Percentiles rank a stretch among this genome's conserved stretches.
Conservation (phyloP, 2,113 vertebrate genomes). For the Cheilinus undulatus region DNA sequence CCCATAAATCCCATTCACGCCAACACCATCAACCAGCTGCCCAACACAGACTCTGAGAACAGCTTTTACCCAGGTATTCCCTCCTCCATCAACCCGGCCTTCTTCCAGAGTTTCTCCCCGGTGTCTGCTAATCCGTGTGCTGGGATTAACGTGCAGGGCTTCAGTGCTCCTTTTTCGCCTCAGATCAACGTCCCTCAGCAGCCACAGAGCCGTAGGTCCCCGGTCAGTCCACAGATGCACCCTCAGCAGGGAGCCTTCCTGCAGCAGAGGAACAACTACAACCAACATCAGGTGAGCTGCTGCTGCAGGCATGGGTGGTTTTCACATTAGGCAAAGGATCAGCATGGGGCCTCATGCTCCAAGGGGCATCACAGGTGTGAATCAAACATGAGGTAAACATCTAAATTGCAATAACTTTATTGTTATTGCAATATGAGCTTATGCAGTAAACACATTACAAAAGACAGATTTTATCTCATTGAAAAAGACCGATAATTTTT, state of each 20-base stretch:
- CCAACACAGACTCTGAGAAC: slow-evolving; percentile 88
- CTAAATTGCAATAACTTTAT: too few species aligned
- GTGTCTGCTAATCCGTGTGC: slow-evolving; percentile 90
- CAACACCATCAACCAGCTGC: slow-evolving; percentile 86
- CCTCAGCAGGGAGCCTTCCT: slow-evolving; percentile 91
- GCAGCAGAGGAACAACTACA: slow-evolving; percentile 93
- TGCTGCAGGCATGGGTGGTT: too few species aligned
- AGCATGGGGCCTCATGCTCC: too few species aligned
- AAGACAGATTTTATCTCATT: too few species aligned
- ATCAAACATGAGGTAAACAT: too few species aligned
- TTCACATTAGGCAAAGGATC: too few species aligned
- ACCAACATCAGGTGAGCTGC: slow-evolving; percentile 92
- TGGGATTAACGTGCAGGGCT: slow-evolving; percentile 87
- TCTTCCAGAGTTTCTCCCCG: slow-evolving; percentile 94
- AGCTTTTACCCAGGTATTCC: slow-evolving; percentile 93
- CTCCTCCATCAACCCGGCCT: slow-evolving; percentile 94
- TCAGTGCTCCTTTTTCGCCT: slow-evolving; percentile 91
- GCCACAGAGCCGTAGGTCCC: slow-evolving; percentile 90
- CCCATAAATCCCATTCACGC: slow-evolving; percentile 76
- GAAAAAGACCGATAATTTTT: too few species aligned
- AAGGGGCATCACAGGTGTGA: too few species aligned
- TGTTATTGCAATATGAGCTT: too few species aligned
- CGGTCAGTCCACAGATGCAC: slow-evolving; percentile 91
- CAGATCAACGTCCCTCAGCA: slow-evolving; percentile 91
- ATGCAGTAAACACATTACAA: too few species aligned